phyloP scores from a whole-genome alignment of 2,113 vertebrate genomes.

The Panurus biarmicus region DNA sequence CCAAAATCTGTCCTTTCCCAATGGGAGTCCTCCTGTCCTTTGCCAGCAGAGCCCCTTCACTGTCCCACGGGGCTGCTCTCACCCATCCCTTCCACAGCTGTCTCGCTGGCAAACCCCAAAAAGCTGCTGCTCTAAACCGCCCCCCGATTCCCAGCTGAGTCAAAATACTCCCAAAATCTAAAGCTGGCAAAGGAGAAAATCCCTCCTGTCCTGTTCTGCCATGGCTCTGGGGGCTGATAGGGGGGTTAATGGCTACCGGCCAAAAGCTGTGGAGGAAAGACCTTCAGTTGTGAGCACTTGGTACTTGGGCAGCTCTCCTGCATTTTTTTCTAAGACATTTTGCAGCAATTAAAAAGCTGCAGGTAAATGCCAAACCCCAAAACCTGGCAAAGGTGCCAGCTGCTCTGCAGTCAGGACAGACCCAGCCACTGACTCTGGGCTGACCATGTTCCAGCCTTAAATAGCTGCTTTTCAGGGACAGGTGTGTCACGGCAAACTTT shows the following conservation, averaged over 20 bases:
- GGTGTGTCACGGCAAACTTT: constrained; percentile 54
- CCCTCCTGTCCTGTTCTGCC: background rate
- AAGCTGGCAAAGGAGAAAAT: background rate
- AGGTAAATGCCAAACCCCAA: constrained; percentile 59
- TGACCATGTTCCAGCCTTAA: constrained; percentile 34
- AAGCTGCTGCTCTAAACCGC: background rate
- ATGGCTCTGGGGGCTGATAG: background rate
- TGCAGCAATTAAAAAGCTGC: constrained; percentile 13
- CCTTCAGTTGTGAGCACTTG: background rate
- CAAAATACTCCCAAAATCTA: background rate
- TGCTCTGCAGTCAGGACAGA: background rate
- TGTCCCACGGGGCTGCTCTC: accelerated
- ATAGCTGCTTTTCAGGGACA: constrained; percentile 49
- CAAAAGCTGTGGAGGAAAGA: background rate
- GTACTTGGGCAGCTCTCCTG: background rate
- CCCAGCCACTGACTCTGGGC: background rate
- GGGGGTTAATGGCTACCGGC: background rate
- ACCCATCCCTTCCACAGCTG: accelerated
- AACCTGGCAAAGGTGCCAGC: constrained; percentile 22
- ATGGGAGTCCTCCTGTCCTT: background rate
- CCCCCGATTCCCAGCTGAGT: background rate
- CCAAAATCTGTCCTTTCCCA: background rate
- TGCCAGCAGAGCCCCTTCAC: background rate
- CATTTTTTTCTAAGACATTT: background rate
- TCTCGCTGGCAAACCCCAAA: background rate